Base-by-base conservation (phyloP, 2,113 vertebrate genomes). In the Heterochromis multidens region DNA sequence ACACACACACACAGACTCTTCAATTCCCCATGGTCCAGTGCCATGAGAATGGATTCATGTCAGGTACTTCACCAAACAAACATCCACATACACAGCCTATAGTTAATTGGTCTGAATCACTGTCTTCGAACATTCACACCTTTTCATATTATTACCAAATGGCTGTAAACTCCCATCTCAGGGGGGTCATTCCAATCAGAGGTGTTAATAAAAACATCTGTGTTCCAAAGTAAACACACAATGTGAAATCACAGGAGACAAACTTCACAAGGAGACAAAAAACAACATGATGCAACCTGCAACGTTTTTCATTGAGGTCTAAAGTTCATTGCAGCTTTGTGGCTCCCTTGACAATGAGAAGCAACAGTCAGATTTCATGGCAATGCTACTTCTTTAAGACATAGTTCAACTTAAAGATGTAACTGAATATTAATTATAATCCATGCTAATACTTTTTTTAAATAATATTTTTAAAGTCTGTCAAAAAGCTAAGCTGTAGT, bases 171-270 rank as follows among this genome's bases (percentile, higher is more conserved):
- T 49, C 5, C 16, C 1, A 35, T 43, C 81, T 77, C 88, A 37
- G 37, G 27, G 88, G 88, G 29, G 43, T 33, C 7, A 0, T 11
- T 78, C 65, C 77, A 89, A 63, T 87, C 61, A 90, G 10, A 89
- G 79, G 89, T 89, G 89, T 89, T 23, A 81, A 80, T 72, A 67
- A 74, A 86, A 77, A 67, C 65, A 82, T 49, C 17, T 77, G n/a
- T 12, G 6, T 31, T 23, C 21, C 13, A 78, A 19, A 5, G 14
- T 27, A 49, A 60, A 65, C 61, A 77, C 3, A 23, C 77, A n/a
- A 37, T 19, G 77, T 52, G 27, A 84, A 49, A 2, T 4, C 43
- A 46, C 43, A 31, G 6, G 10, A 13, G 37, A 33, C 52, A 37
- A 43, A 60, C 23, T 21, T 49, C 10, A 27, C 4, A 27, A 46